These are phyloP conservation scores for Takifugu bimaculatus DNA, from an alignment of 2,113 vertebrate genomes.

Conservation along the genomic window DNA sequence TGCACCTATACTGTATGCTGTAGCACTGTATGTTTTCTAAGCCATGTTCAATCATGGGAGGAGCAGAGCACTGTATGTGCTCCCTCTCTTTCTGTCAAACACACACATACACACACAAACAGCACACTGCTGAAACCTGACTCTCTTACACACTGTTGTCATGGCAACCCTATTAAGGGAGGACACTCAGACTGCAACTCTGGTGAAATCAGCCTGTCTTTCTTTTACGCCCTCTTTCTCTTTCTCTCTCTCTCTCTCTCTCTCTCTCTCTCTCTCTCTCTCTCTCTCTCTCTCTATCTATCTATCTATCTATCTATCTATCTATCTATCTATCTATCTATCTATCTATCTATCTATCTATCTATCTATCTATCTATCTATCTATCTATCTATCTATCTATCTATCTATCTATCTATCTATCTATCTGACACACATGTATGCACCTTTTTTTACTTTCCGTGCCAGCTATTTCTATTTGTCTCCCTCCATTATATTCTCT, in stretches of 20 bases:
- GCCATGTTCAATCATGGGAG: conserved; percentile 56
- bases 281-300: too few relatives aligned
- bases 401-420: too few relatives aligned
- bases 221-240: conserved; percentile 47
- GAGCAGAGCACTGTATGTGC: conserved; percentile 9
- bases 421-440: conserved; percentile 5
- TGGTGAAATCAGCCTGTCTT: conserved; percentile 68
- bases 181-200: conserved; percentile 71
- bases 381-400: too few relatives aligned
- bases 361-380: conserved; percentile 7
- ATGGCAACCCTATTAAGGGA: conserved; percentile 80
- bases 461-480: conserved; percentile 63
- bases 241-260: conserved; percentile 19
- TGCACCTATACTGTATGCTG: conserved; percentile 33
- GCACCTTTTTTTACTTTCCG: conserved; percentile 44
- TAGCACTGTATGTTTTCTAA: conserved; percentile 31
- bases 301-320: too few relatives aligned
- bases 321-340: too few relatives aligned
- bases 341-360: conserved; percentile 24
- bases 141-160: conserved; percentile 76
- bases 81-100: conserved; percentile 6
- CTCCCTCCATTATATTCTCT: conserved; percentile 65
- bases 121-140: conserved; percentile 57
- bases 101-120: conserved; percentile 16
- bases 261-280: conserved; percentile 25